These are phyloP conservation scores for Phrixothrix hirtus DNA, from an alignment of 2,888 invertebrate species.

Conservation along the genomic window DNA sequence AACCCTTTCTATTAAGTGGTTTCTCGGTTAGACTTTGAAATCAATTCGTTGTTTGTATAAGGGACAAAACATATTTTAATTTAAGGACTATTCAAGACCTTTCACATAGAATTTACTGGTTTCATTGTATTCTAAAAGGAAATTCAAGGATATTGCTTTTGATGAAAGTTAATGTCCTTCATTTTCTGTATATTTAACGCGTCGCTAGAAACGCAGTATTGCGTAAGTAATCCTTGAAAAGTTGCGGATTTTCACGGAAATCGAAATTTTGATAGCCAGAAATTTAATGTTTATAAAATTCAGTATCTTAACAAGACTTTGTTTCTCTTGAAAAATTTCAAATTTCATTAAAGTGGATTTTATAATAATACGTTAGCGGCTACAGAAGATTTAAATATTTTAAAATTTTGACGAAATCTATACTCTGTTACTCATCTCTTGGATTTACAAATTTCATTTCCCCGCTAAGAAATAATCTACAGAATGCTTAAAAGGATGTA, in stretches of 20 bases:
- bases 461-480: no score
- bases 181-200: conserved; percentile 11
- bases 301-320: no score
- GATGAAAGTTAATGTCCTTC: conserved; percentile 15
- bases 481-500: no score
- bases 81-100: not conserved
- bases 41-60: not conserved
- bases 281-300: no score
- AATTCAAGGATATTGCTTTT: conserved; percentile 2
- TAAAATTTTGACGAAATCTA: no score
- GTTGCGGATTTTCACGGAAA: not conserved
- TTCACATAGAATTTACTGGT: not conserved
- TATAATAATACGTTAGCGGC: no score
- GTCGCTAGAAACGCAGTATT: conserved; percentile 4
- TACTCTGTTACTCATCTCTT: no score
- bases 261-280: not conserved
- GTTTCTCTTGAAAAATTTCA: no score
- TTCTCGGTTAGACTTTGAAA: not conserved
- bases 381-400: no score
- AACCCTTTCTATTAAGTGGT: not conserved
- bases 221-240: conserved; percentile 4
- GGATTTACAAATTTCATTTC: no score
- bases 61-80: not conserved
- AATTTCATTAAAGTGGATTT: no score
- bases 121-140: not conserved